phyloP scores from a whole-genome alignment of 1,140 invertebrate genomes.

The Drusus annulatus region DNA sequence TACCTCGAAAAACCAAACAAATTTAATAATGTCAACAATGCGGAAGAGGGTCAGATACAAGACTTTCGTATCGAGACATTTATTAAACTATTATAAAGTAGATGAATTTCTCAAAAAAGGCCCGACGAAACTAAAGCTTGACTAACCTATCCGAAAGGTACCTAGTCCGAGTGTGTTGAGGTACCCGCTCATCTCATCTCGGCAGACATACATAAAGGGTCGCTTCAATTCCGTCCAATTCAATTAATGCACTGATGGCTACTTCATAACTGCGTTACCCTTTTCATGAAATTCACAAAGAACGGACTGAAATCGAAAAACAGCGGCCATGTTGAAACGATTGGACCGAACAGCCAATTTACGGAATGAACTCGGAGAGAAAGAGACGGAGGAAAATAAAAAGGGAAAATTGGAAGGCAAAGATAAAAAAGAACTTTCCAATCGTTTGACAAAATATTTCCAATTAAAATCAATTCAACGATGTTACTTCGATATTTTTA shows the following conservation, averaged over 20 bases:
- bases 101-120: too few relatives aligned
- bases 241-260: not conserved
- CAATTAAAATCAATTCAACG: not conserved
- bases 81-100: too few relatives aligned
- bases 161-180: not conserved
- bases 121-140: not conserved
- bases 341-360: conserved; percentile 37
- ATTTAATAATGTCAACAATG: too few relatives aligned
- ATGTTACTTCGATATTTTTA: not conserved
- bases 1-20: too few relatives aligned
- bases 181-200: not conserved
- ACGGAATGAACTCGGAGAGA: conserved; percentile 8
- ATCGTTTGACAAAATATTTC: not conserved
- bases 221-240: not conserved
- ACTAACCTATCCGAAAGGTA: not conserved
- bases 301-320: conserved; percentile 25
- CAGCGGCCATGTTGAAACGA: conserved; percentile 18
- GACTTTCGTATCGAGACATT: too few relatives aligned
- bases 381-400: not conserved
- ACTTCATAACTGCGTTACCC: conserved; percentile 21
- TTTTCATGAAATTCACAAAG: conserved; percentile 17
- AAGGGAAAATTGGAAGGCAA: not conserved
- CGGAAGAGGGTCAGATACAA: too few relatives aligned
- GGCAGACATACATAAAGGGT: not conserved
- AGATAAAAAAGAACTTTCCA: not conserved